Evolutionary conservation across 2,888 invertebrate species (phyloP).

Genomic region (Eurois occulta): DNA sequence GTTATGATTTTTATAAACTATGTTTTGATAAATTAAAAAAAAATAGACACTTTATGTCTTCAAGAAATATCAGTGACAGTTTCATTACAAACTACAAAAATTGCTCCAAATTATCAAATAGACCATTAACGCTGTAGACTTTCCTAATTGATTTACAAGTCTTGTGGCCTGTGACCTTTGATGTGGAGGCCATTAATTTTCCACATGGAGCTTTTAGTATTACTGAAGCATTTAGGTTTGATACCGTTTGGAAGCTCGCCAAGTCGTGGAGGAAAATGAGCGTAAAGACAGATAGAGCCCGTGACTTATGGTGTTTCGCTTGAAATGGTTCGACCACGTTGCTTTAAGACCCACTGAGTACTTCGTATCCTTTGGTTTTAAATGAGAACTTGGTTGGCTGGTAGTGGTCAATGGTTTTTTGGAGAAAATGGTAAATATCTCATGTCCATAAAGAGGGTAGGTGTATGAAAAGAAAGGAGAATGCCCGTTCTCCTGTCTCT

Average conservation of each 20-base stretch:
- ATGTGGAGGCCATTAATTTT: conserved; percentile 54
- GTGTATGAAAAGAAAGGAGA: background rate
- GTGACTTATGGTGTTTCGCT: conserved; percentile 59
- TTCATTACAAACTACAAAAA: background rate
- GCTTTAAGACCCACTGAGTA: conserved; percentile 25
- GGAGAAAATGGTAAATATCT: background rate
- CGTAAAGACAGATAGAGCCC: conserved; percentile 60
- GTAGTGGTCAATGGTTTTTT: background rate
- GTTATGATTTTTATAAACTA: too few species aligned
- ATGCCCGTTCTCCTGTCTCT: background rate
- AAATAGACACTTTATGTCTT: background rate
- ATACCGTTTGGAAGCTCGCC: conserved; percentile 55
- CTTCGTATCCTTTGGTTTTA: conserved; percentile 4
- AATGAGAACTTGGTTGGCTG: background rate
- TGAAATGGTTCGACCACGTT: conserved; percentile 45
- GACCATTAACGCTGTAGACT: conserved; percentile 1
- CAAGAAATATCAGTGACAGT: background rate
- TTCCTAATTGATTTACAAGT: conserved; percentile 46
- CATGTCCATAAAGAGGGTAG: background rate
- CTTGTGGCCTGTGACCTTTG: conserved; percentile 46
- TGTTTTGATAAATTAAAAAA: too few species aligned
- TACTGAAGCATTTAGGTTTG: conserved; percentile 58
- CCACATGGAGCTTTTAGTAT: conserved; percentile 59
- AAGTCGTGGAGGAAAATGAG: conserved; percentile 56
- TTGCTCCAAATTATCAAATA: background rate